Base-by-base conservation (phyloP, 2,113 vertebrate genomes). In the Grantiella picta region DNA sequence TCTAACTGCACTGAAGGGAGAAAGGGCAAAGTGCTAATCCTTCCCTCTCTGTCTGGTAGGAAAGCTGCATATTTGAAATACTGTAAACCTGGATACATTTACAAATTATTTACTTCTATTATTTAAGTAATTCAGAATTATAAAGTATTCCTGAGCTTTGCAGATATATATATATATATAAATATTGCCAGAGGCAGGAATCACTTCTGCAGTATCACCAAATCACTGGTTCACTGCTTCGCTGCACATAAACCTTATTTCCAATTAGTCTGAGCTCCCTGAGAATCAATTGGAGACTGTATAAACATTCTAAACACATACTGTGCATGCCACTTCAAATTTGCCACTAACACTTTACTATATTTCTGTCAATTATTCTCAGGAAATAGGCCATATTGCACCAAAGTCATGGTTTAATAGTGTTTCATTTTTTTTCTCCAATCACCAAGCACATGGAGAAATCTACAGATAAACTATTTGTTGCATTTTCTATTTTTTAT, bases 271-370 rank as follows among this genome's bases (percentile, higher is more conserved):
- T 29, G 79, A 95, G 76, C 47, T 93, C 93, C 70, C 64, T 60
- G 44, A 94, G 90, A 96, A 80, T 95, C 95, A 97, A 90, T 84
- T 1, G 8, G 81, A 54, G 68, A 94, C 82, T 87, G 47, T 86
- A 95, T 91, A 96, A 97, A 94, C 92, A 91, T 95, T 97, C 95
- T 89, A 71, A 97, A 87, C 95, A 90, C 96, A 86, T 82, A 95
- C 86, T 95, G 95, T 95, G 92, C 57, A 63, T 82, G 94, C 90
- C 95, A 96, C 94, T 97, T 97, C 36, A 78, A 93, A 96, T 97
- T 96, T 97, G 88, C 92, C 88, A 94, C 77, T 54, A 82, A 91
- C 82, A 86, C 70, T 85, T 96, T 96, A 59, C 63, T 82, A 92
- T 80, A 82, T 93, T 91, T 95, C 95, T 96, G 89, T 95, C 96